Evolutionary conservation across 2,888 invertebrate genomes (phyloP).

Genomic region (Rotaria magnacalcarata): DNA sequence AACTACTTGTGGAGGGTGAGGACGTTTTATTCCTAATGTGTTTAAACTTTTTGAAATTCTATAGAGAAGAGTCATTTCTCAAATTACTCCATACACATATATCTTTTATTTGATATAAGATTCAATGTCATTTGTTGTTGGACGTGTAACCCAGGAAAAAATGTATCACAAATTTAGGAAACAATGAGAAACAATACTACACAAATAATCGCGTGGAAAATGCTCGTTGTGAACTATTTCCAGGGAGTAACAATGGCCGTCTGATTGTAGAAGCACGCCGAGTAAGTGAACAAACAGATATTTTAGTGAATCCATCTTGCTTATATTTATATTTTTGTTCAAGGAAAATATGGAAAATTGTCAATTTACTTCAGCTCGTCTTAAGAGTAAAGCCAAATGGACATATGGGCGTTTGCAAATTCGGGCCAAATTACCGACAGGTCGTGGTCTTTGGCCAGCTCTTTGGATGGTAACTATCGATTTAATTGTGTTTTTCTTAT

Average conservation of each 20-base stretch:
- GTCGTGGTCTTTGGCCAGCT: constrained; percentile 38
- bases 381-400: constrained; percentile 19
- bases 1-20: too few relatives aligned
- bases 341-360: neutral
- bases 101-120: too few relatives aligned
- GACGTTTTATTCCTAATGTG: too few relatives aligned
- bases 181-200: neutral
- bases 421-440: constrained; percentile 40
- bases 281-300: neutral
- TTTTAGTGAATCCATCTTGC: too few relatives aligned
- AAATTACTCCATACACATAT: too few relatives aligned
- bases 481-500: too few relatives aligned
- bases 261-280: neutral
- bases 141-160: too few relatives aligned
- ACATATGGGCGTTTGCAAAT: constrained; percentile 41
- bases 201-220: neutral
- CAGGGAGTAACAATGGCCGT: neutral
- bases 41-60: too few relatives aligned
- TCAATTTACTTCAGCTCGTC: constrained; percentile 37
- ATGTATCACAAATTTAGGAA: neutral
- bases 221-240: constrained; percentile 7
- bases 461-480: too few relatives aligned
- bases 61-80: too few relatives aligned
- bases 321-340: too few relatives aligned
- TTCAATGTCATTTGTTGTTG: too few relatives aligned